Conservation (phyloP, 2,113 vertebrate species). For the Mobula birostris region DNA sequence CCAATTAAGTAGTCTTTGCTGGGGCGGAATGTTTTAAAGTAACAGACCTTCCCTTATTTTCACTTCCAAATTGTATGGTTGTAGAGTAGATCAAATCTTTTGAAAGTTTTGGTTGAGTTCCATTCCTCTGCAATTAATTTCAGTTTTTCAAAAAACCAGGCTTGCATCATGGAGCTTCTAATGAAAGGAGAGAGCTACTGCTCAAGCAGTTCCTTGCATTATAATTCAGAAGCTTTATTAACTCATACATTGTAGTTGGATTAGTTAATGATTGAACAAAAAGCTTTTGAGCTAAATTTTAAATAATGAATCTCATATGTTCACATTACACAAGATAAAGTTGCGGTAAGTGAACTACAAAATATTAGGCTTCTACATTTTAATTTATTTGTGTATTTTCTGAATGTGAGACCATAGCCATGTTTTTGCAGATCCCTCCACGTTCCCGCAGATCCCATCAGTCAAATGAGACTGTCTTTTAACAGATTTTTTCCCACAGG, state of each 20-base stretch:
- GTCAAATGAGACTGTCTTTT: no score
- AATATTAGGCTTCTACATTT: background rate
- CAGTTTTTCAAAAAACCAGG: background rate
- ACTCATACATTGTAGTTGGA: background rate
- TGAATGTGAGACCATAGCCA: background rate
- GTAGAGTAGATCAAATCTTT: background rate
- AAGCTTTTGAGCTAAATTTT: background rate
- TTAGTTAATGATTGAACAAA: background rate
- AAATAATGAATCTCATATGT: background rate
- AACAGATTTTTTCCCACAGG: background rate
- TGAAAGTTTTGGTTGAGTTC: background rate
- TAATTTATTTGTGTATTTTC: background rate
- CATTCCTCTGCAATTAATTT: background rate
- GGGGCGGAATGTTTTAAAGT: background rate
- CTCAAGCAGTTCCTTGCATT: background rate
- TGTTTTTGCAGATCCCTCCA: background rate
- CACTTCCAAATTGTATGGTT: background rate
- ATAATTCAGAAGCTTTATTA: slow-evolving; percentile 9
- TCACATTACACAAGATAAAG: background rate
- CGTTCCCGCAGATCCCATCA: no score
- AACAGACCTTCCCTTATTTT: background rate
- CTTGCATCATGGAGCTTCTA: background rate
- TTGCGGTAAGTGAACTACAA: background rate
- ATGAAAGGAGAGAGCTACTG: background rate
- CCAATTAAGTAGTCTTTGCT: background rate